Conservation (phyloP, 1,140 invertebrate species). For the Drosophila biarmipes region DNA sequence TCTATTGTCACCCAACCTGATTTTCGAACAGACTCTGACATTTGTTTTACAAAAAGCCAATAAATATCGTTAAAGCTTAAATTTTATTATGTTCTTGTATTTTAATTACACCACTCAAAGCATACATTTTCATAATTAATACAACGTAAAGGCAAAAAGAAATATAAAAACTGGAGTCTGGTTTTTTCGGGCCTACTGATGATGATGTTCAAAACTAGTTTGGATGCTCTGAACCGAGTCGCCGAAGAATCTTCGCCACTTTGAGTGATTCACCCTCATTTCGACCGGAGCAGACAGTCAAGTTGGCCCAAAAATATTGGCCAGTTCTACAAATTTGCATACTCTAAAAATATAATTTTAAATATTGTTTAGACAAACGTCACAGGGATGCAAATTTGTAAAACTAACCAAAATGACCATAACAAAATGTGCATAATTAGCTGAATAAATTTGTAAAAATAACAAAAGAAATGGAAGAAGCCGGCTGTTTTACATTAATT, state of each 20-base stretch:
- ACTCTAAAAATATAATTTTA: background rate
- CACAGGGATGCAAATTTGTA: background rate
- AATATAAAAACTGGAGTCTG: background rate
- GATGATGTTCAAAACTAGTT: conserved; percentile 26
- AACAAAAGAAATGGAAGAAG: background rate
- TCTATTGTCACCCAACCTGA: conserved; percentile 30
- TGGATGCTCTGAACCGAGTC: conserved; percentile 2
- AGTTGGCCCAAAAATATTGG: background rate
- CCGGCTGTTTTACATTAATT: background rate
- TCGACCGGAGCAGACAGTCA: too few species aligned
- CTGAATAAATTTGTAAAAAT: background rate
- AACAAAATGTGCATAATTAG: background rate
- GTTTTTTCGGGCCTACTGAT: conserved; percentile 20
- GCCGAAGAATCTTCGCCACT: background rate
- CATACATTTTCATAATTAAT: conserved; percentile 43
- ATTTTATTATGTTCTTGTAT: conserved; percentile 7
- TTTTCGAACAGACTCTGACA: conserved; percentile 12
- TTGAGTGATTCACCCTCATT: conserved; percentile 14
- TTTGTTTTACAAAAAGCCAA: conserved; percentile 40
- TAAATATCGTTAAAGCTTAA: conserved; percentile 22
- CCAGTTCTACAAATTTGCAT: conserved; percentile 7
- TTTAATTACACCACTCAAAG: conserved; percentile 41
- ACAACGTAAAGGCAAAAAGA: background rate
- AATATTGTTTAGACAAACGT: background rate
- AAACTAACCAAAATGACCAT: background rate